Evolutionary conservation across 2,888 invertebrate genomes (phyloP), one percentile per base, ranked within the genome.

Genomic region (Serrognathus titanus): DNA sequence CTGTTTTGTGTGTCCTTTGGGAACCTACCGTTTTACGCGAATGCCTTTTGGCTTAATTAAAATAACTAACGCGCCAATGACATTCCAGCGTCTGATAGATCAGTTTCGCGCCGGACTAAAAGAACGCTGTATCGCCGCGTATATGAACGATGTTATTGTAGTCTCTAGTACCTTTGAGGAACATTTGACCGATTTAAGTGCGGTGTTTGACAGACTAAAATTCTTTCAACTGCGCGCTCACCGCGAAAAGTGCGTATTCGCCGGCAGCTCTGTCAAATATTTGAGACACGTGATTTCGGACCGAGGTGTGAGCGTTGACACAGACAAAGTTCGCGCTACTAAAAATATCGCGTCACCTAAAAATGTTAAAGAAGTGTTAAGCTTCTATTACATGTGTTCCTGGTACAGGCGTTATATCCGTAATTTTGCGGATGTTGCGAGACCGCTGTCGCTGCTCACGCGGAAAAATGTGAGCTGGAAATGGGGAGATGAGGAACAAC

Each of bases 1-100:
- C 5, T 51, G 51, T 24, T 57, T 61, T 16, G 53, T 57, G 4
- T 52, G 49, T 78, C 81, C 66, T 12, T 66, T 68, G 40, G 67
- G 69, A 6, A 47, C 52, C 1, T 67, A 53, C 49, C 53, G 63
- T 6, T 69, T 61, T 50, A 45, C 16, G 4, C 39, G 60, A 16
- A 65, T 66, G 64, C 63, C 66, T 10, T 69, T 68, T 46, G 66
- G 67, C 3, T 51, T 69, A 20, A n/a, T n/a, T n/a, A n/a, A n/a
- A n/a, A n/a, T n/a, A n/a, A 52, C 62, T 10, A 69, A 65, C 46
- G 63, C 63, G 2, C 63, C 64, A 1, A 61, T 69, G 6, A 66
- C 65, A 2, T 70, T 69, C 47, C 68, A 63, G 47, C 47, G 66
- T 5, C 49, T 64, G 13, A 67, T 67, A 8, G 66, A 69, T 41